Percentiles rank a stretch among this genome's conserved stretches.
phyloP scores from a whole-genome alignment of 2,113 vertebrate genomes.

The Caracal caracal region DNA sequence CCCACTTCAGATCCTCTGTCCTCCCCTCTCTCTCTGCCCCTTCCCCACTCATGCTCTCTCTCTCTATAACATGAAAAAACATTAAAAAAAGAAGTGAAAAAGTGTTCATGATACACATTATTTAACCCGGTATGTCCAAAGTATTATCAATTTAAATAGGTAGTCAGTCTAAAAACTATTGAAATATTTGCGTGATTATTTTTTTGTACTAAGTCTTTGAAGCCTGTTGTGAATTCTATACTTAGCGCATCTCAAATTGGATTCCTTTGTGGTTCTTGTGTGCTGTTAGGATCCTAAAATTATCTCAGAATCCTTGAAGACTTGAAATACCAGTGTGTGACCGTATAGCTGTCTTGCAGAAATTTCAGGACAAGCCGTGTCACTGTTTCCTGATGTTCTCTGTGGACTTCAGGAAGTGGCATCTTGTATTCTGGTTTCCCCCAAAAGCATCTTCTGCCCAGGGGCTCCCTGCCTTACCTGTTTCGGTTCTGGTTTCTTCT shows the following conservation, averaged over 20 bases:
- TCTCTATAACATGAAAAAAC: no score
- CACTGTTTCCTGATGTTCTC: no score
- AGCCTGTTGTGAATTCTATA: background rate
- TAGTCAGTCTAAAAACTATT: background rate
- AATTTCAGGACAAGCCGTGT: background rate
- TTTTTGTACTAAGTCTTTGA: background rate
- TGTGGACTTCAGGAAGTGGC: background rate
- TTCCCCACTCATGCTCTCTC: no score
- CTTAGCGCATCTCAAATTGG: background rate
- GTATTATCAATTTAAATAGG: background rate
- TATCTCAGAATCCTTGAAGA: background rate
- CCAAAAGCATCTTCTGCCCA: fast-evolving
- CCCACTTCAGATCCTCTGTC: no score
- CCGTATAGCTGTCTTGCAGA: fast-evolving
- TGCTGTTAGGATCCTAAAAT: background rate
- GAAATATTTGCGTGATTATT: background rate
- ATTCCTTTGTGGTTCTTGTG: background rate
- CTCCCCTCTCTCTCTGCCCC: no score
- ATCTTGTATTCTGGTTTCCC: background rate
- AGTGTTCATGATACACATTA: background rate
- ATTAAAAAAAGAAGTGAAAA: background rate
- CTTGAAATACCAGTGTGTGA: no score
- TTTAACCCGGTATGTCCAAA: background rate
- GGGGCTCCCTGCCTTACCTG: fast-evolving
- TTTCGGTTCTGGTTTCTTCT: background rate